Conservation (phyloP, 2,113 vertebrate species). For the Leucoraja erinaceus region DNA sequence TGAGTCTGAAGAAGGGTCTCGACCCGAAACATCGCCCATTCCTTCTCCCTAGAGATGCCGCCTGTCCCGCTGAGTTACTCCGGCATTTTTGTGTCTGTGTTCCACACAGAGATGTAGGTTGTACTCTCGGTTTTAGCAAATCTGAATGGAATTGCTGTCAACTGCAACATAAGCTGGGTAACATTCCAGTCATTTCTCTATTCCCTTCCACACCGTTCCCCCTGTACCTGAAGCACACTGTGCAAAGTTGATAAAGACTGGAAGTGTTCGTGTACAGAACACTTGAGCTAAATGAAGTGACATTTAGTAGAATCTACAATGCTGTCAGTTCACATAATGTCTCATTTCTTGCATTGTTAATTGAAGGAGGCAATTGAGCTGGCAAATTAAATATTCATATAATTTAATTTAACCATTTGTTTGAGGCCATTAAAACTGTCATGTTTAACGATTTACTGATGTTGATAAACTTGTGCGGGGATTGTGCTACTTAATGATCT, state of each 20-base stretch:
- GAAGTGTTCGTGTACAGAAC: not conserved
- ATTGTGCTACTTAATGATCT: too few relatives aligned
- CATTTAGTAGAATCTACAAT: conserved; percentile 26
- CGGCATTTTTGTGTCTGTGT: too few relatives aligned
- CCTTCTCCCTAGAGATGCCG: too few relatives aligned
- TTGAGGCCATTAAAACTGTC: conserved; percentile 37
- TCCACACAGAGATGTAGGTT: not conserved
- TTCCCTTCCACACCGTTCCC: not conserved
- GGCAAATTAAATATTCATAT: conserved; percentile 38
- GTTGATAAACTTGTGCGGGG: not conserved
- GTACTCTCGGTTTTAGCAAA: not conserved
- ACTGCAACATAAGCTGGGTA: not conserved
- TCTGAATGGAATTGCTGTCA: not conserved
- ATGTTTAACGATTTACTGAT: conserved; percentile 31
- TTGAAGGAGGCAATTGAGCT: conserved; percentile 37
- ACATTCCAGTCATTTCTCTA: not conserved
- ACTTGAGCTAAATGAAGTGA: not conserved
- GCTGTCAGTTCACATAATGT: conserved; percentile 29
- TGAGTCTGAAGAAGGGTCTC: too few relatives aligned
- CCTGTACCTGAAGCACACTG: not conserved
- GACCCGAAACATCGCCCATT: too few relatives aligned
- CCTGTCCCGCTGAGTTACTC: too few relatives aligned
- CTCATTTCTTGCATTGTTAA: conserved; percentile 38
- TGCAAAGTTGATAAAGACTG: not conserved
- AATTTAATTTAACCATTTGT: conserved; percentile 38